phyloP scores from a whole-genome alignment of 1,140 invertebrate species.

The Pemphigus obesinymphae region DNA sequence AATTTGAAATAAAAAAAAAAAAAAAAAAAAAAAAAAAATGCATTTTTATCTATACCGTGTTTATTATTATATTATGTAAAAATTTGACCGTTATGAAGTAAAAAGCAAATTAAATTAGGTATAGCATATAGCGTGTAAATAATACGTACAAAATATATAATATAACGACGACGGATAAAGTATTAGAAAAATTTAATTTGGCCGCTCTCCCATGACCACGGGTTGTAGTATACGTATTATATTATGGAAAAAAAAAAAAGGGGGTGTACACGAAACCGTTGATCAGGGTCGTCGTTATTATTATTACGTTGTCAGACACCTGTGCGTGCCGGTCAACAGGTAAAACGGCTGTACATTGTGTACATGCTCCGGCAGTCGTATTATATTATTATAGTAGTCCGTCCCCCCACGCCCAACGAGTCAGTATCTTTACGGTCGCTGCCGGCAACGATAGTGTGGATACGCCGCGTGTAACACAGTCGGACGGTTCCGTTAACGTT shows the following conservation, averaged over 20 bases:
- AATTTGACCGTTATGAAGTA: too few relatives aligned
- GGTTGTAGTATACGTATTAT: neutral
- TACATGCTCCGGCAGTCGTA: neutral
- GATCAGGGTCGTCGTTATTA: neutral
- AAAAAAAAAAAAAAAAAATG: too few relatives aligned
- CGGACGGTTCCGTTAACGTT: neutral
- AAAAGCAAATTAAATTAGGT: too few relatives aligned
- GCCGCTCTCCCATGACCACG: conserved; percentile 15
- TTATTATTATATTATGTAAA: too few relatives aligned
- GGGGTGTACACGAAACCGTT: conserved; percentile 14
- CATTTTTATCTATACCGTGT: too few relatives aligned
- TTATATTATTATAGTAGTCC: neutral
- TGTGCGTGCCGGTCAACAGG: conserved; percentile 12
- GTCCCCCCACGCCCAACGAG: conserved; percentile 14
- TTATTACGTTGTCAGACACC: conserved; percentile 22
- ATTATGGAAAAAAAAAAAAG: neutral
- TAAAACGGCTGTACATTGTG: neutral
- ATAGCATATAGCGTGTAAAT: too few relatives aligned
- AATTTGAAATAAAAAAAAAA: too few relatives aligned
- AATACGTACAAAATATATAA: too few relatives aligned
- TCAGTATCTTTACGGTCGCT: conserved; percentile 26
- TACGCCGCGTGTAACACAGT: neutral
- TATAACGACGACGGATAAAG: too few relatives aligned
- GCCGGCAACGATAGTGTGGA: neutral
- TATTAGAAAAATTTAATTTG: neutral